A percentile compares a stretch with the other conserved stretches of the same genome.
Evolutionary conservation across 1,140 invertebrate genomes (phyloP).

Genomic region (Tribolium madens): DNA sequence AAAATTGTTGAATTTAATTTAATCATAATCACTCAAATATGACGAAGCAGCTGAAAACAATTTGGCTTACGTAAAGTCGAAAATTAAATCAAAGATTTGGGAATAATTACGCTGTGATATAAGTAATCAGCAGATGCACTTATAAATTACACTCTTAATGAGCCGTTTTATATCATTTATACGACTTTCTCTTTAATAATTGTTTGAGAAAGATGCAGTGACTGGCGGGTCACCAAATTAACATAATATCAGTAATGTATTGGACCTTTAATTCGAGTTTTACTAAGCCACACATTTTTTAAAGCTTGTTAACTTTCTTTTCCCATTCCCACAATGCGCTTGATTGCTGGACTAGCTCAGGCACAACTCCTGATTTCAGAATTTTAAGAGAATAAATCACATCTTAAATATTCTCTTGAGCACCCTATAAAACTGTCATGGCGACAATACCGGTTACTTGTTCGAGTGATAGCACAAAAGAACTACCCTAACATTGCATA

Average conservation of each 20-base stretch:
- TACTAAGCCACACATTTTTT: conserved; percentile 15
- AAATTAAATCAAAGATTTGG: conserved; percentile 25
- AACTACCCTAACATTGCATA: conserved; percentile 32
- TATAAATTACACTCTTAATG: conserved; percentile 22
- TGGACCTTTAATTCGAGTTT: conserved; percentile 22
- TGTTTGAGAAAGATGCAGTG: conserved; percentile 15
- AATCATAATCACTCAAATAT: conserved; percentile 7
- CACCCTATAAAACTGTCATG: conserved; percentile 46
- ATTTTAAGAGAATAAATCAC: conserved; percentile 24
- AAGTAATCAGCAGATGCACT: conserved; percentile 29
- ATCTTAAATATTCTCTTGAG: conserved; percentile 26
- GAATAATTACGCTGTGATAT: background rate
- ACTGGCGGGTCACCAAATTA: conserved; percentile 16
- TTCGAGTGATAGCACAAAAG: conserved; percentile 44
- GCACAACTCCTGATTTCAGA: background rate
- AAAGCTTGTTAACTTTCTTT: conserved; percentile 21
- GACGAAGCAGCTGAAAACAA: conserved; percentile 7
- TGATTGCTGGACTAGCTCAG: background rate
- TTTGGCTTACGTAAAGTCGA: background rate
- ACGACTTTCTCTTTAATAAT: conserved; percentile 17
- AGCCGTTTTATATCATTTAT: conserved; percentile 27
- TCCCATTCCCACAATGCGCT: background rate
- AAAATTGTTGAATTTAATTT: conserved; percentile 21
- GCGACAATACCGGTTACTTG: conserved; percentile 49
- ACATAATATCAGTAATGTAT: conserved; percentile 37